phyloP scores from a whole-genome alignment of 2,888 invertebrate species.

The Apamea epomidion region DNA sequence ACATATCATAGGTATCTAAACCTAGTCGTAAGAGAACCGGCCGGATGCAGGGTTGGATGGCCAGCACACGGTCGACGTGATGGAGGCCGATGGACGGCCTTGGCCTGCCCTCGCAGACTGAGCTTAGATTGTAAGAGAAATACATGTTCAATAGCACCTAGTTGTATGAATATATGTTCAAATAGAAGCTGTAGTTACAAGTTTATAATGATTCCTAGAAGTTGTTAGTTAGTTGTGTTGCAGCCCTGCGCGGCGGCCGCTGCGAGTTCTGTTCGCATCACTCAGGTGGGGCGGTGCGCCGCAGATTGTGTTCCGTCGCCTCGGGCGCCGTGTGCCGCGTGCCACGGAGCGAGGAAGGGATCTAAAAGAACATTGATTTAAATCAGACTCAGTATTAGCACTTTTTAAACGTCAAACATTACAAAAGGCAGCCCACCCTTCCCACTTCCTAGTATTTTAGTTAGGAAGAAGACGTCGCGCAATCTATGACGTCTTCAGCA shows the following conservation, averaged over 20 bases:
- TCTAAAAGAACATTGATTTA: background rate
- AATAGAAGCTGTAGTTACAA: background rate
- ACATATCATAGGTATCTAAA: background rate
- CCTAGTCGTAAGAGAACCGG: background rate
- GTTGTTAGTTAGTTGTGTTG: background rate
- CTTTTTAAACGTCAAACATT: background rate
- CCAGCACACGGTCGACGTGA: background rate
- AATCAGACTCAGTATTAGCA: background rate
- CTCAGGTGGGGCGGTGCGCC: conserved; percentile 28
- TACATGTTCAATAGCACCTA: background rate
- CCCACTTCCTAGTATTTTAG: background rate
- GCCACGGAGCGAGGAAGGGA: background rate
- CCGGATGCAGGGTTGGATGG: background rate
- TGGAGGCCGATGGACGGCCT: too few species aligned
- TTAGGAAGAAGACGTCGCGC: background rate
- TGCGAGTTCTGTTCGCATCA: conserved; percentile 7
- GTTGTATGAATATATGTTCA: background rate
- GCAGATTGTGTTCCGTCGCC: conserved; percentile 21
- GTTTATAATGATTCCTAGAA: background rate
- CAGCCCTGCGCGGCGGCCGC: conserved; percentile 15
- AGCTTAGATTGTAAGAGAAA: background rate
- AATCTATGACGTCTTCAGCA: background rate
- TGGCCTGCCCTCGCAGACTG: background rate
- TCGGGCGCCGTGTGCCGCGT: background rate
- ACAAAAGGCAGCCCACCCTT: too few species aligned